phyloP scores from a whole-genome alignment of 1,140 invertebrate species.

The Drosophila nebulosa region DNA sequence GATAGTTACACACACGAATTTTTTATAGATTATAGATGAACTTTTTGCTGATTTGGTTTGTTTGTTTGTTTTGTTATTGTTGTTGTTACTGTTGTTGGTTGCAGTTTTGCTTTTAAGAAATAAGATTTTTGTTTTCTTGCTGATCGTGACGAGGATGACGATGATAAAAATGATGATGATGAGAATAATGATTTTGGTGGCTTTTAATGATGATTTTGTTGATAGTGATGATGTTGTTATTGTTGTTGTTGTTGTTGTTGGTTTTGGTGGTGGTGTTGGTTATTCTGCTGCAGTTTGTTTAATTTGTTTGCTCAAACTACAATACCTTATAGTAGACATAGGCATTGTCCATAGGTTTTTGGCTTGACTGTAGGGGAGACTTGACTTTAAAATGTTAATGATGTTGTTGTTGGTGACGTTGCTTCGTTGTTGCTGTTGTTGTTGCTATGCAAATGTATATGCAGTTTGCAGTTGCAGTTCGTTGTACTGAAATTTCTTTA shows the following conservation, averaged over 20 bases:
- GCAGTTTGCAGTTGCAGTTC: slow-evolving; percentile 63
- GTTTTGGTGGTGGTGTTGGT: background rate
- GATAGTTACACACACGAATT: slow-evolving; percentile 10
- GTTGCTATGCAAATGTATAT: slow-evolving; percentile 47
- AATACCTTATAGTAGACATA: slow-evolving; percentile 81
- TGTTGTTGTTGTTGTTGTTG: slow-evolving; percentile 17
- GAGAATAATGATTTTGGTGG: no score
- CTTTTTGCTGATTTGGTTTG: slow-evolving; percentile 24
- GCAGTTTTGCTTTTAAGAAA: slow-evolving; percentile 33
- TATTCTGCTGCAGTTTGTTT: slow-evolving; percentile 19
- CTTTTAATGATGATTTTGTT: slow-evolving; percentile 8
- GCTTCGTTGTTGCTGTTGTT: slow-evolving; percentile 20
- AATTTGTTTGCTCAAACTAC: slow-evolving; percentile 31
- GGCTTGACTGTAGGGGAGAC: slow-evolving; percentile 36
- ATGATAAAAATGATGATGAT: background rate
- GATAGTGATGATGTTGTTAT: slow-evolving; percentile 19
- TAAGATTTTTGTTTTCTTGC: slow-evolving; percentile 14
- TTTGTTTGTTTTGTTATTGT: slow-evolving; percentile 23
- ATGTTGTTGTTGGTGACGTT: slow-evolving; percentile 15
- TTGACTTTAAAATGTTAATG: slow-evolving; percentile 60
- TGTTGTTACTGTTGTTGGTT: slow-evolving; percentile 44
- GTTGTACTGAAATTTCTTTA: slow-evolving; percentile 52
- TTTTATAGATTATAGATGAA: slow-evolving; percentile 19
- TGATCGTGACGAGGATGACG: background rate
- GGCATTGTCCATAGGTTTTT: slow-evolving; percentile 81